Evolutionary conservation across 2,888 invertebrate genomes (phyloP).

Genomic region (Eupithecia insigniata): DNA sequence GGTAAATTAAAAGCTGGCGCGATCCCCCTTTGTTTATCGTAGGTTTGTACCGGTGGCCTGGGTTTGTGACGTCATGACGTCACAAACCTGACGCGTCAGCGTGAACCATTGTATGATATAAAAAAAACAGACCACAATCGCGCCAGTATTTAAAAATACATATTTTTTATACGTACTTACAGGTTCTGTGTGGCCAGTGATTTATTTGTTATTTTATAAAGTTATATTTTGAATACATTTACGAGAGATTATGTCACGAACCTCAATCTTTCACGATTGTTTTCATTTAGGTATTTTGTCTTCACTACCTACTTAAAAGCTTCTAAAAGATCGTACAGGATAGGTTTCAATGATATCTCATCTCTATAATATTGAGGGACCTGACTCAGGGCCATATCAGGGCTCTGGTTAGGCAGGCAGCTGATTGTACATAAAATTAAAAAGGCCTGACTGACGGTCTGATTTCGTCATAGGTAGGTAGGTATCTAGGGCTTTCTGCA

Average conservation of each 20-base stretch:
- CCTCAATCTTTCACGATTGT: neutral
- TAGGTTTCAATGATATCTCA: neutral
- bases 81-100: too few species aligned
- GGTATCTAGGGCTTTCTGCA: neutral
- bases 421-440: neutral
- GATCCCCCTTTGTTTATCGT: too few species aligned
- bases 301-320: neutral
- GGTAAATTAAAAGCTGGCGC: too few species aligned
- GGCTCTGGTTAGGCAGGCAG: too few species aligned
- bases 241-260: neutral
- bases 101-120: too few species aligned
- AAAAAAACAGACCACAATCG: too few species aligned
- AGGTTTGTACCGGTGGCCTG: too few species aligned
- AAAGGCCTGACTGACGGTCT: neutral
- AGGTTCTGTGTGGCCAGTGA: neutral
- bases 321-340: neutral
- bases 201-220: neutral
- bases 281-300: neutral
- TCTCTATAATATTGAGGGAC: neutral
- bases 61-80: too few species aligned
- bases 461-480: too few species aligned
- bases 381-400: neutral
- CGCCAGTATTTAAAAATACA: too few species aligned
- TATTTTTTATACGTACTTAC: neutral
- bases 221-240: neutral